A percentile compares a stretch with the other conserved stretches of the same genome.
Conservation (phyloP, 2,797 vertebrate species). For the Pangasius macronema region DNA sequence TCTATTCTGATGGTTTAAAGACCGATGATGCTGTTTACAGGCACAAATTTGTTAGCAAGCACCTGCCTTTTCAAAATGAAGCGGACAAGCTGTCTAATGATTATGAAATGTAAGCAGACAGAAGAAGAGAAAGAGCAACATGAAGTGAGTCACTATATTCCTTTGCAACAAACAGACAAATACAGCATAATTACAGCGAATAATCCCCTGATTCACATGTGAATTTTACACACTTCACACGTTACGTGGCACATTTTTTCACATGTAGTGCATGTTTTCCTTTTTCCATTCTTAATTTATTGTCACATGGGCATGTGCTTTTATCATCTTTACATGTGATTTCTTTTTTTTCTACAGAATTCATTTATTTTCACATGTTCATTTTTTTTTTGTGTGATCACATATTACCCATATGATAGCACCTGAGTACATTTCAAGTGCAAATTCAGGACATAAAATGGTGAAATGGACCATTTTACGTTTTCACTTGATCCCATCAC, state of each 20-base stretch:
- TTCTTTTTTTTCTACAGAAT: not conserved
- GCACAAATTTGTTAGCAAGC: conserved; percentile 23
- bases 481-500: not conserved
- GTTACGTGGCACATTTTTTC: not conserved
- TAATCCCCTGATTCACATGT: not conserved
- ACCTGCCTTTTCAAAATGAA: conserved; percentile 12
- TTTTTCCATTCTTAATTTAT: not conserved
- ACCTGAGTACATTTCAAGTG: not conserved
- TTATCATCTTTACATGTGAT: not conserved
- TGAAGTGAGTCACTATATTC: conserved; percentile 3
- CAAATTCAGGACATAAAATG: not conserved
- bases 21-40: conserved; percentile 40
- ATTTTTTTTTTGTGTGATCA: not conserved
- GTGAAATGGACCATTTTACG: not conserved
- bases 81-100: not conserved
- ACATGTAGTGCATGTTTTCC: not conserved
- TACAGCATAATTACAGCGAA: not conserved
- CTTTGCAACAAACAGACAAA: not conserved
- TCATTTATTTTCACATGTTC: not conserved
- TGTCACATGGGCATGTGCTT: not conserved
- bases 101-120: not conserved
- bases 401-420: not conserved
- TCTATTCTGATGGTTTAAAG: conserved; percentile 54
- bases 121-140: conserved; percentile 10
- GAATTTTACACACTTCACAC: not conserved